phyloP scores from a whole-genome alignment of 2,113 vertebrate species.

The Ondatra zibethicus region DNA sequence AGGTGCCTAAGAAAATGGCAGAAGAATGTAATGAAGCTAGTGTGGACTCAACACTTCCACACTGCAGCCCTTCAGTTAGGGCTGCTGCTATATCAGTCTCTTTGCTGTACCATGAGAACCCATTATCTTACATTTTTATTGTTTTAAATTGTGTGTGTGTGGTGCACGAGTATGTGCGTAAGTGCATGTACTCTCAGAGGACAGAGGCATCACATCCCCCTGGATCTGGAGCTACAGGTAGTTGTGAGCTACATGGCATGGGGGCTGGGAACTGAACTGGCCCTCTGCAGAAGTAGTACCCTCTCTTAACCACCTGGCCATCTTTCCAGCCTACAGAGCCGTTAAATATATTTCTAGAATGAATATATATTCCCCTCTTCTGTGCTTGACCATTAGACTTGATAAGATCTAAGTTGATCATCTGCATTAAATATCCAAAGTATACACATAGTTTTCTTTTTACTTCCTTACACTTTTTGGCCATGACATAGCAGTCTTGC shows the following conservation, averaged over 20 bases:
- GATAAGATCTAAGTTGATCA: background rate
- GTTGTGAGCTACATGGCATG: background rate
- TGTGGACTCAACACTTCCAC: conserved; percentile 24
- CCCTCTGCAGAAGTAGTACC: background rate
- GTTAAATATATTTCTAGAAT: background rate
- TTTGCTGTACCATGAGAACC: conserved; percentile 57
- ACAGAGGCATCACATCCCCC: background rate
- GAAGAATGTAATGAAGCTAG: background rate
- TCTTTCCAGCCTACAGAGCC: background rate
- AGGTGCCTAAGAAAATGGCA: conserved; percentile 38
- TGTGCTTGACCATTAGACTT: conserved; percentile 50
- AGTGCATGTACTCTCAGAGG: background rate
- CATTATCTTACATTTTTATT: conserved; percentile 40
- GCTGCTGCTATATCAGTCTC: conserved; percentile 43
- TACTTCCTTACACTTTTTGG: background rate
- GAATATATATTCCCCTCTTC: conserved; percentile 62
- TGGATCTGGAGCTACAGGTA: background rate
- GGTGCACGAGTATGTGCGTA: background rate
- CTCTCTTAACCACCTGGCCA: background rate
- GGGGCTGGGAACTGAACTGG: background rate
- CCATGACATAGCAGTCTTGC: background rate
- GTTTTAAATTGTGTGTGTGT: background rate
- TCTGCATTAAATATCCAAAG: conserved; percentile 37
- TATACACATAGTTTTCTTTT: conserved; percentile 16
- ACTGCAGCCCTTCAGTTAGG: background rate